Conservation (phyloP, 1,140 invertebrate genomes). For the Parapsyche elsis region DNA sequence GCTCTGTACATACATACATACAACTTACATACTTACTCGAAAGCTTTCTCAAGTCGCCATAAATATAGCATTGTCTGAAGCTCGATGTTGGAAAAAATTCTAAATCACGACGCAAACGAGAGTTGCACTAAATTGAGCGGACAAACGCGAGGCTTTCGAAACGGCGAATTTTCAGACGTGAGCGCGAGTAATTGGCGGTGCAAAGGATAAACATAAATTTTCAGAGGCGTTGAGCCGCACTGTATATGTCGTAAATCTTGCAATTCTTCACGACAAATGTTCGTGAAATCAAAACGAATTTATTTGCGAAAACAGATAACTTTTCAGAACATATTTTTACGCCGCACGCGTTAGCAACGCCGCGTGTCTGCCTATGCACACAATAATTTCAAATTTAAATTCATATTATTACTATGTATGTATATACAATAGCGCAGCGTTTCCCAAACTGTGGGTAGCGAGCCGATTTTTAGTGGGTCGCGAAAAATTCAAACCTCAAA, state of each 20-base stretch:
- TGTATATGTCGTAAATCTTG: not conserved
- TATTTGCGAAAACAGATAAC: too few species aligned
- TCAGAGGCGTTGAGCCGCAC: not conserved
- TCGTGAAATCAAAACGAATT: not conserved
- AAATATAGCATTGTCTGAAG: conserved; percentile 13
- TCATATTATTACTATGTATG: too few species aligned
- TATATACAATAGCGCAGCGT: too few species aligned
- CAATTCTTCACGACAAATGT: conserved; percentile 7
- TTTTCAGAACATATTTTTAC: too few species aligned
- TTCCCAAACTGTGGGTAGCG: too few species aligned
- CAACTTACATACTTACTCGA: too few species aligned
- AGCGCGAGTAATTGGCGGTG: not conserved
- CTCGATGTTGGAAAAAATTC: not conserved
- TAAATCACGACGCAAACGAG: conserved; percentile 25
- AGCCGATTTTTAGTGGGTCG: too few species aligned
- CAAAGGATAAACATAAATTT: conserved; percentile 4
- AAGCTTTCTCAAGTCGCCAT: not conserved
- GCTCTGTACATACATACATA: too few species aligned
- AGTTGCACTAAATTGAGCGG: conserved; percentile 9
- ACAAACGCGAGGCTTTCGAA: not conserved
- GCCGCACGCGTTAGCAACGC: too few species aligned
- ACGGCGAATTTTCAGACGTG: not conserved
- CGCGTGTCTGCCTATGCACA: too few species aligned
- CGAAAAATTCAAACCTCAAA: too few species aligned
- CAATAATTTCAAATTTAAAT: too few species aligned